Base-by-base conservation (phyloP, 2,113 vertebrate species). In the Ceyx margarethae region DNA sequence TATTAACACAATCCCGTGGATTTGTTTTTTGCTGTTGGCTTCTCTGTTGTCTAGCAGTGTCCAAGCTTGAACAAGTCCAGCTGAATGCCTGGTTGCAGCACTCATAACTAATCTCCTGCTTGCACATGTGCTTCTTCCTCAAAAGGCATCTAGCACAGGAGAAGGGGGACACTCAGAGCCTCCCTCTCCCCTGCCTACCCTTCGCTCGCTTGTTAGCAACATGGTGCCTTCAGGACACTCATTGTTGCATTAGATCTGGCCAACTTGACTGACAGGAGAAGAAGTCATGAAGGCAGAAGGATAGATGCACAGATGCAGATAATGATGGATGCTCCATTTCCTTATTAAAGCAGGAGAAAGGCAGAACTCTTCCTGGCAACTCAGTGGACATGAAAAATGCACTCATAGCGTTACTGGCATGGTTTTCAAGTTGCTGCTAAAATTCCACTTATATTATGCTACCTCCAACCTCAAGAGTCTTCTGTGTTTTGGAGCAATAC, bases 391-490 rank as follows among this genome's bases (percentile, higher is more conserved):
- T 87, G 40, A 93, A 91, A 95, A 93, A 95, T 64, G 85, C 65
- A 73, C 78, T 85, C 84, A 54, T 37, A 60, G 64, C 72, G 89
- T 93, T 92, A 80, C 87, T 93, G 89, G 85, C 90, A 22, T 75
- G 89, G 67, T 95, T 96, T 95, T 92, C 75, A 60, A 91, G 87
- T 71, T 72, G 53, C 85, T 91, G 92, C 89, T 92, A 91, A 95
- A 94, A 95, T 95, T 96, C 95, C 94, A 91, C 65, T 92, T 89
- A 92, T 10, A 79, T 89, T 91, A 93, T 85, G 89, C 87, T 93
- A 82, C 91, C 94, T 95, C 76, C 82, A 85, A 13, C 65, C 82
- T 95, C 79, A 60, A 60, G 48, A 90, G 64, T 67, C 65, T 71
- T 92, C 91, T 92, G 84, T 87, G 87, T 87, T 94, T 89, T 92